Evolutionary conservation across 2,888 invertebrate species (phyloP), one percentile per base, ranked within the genome.

Genomic region (Leptinotarsa haldemani): DNA sequence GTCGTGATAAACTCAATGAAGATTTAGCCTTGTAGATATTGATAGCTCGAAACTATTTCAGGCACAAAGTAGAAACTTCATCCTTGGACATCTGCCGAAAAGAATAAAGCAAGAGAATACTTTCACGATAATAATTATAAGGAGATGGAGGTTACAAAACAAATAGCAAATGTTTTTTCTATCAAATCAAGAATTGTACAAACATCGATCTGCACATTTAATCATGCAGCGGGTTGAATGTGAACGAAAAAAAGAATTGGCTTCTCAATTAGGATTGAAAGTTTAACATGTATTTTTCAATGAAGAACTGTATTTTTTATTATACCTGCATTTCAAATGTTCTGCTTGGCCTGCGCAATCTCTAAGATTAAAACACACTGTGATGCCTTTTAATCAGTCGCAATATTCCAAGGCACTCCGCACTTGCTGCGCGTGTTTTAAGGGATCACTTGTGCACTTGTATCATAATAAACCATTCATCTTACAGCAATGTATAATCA

Each of bases 171-270:
- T 18, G 18, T 30, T 70, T 52, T 70, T 70, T 70, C 13, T 65
- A n/a, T 25, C 20, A 15, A 52, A 70, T 46, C 25, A 70, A 56
- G 30, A 40, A n/a, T 18, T 70, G 16, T 70, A 65, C 20, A 56
- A 63, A 70, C 52, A 40, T 52, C 48, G 70, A 65, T 65, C 50
- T 18, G 53, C 52, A 70, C 70, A 70, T 70, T 65, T 70, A 1
- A 70, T 70, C 13, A 70, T 65, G 65, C 65, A 70, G 52, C 65
- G 70, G 70, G 40, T 70, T 70, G 18, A 70, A 48, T 52, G 40
- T 53, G 53, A 68, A 53, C 5, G 1, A 53, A 68, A 16, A 67
- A 65, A 65, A 40, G n/a, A 47, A 20, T 65, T 65, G 20, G 65
- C 30, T 47, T 40, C 20, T 18, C 40, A 65, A 65, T 47, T n/a